Percentiles rank a stretch among this genome's conserved stretches.
phyloP scores from a whole-genome alignment of 2,113 vertebrate genomes.

The Apeltes quadracus region DNA sequence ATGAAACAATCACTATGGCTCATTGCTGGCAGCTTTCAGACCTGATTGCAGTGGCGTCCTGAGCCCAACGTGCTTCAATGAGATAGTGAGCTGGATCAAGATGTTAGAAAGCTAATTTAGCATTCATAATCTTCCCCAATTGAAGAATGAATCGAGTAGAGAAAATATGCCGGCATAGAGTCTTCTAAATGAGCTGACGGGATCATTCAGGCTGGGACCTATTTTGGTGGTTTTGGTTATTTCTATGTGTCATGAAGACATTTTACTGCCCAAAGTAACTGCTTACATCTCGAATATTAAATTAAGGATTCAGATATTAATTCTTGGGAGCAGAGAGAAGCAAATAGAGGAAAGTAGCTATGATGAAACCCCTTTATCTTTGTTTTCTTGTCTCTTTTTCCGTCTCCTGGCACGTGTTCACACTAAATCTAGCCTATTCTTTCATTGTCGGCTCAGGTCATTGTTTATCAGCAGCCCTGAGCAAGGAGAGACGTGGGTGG shows the following conservation, averaged over 20 bases:
- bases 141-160: background rate
- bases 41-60: background rate
- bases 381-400: background rate
- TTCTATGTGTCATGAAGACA: background rate
- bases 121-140: background rate
- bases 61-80: background rate
- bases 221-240: background rate
- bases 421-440: constrained; percentile 28
- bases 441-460: constrained; percentile 46
- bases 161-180: background rate
- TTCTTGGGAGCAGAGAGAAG: background rate
- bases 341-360: background rate
- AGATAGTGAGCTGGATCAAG: background rate
- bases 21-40: constrained; percentile 3
- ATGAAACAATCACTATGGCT: background rate
- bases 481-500: constrained; percentile 7
- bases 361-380: background rate
- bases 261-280: background rate
- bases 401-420: constrained; percentile 33
- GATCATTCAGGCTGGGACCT: background rate
- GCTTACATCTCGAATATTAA: background rate
- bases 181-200: background rate
- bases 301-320: background rate
- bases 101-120: background rate
- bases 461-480: constrained; percentile 31